Evolutionary conservation across 1,140 invertebrate species (phyloP), one percentile per base, ranked within the genome.

Genomic region (Anastrepha obliqua): DNA sequence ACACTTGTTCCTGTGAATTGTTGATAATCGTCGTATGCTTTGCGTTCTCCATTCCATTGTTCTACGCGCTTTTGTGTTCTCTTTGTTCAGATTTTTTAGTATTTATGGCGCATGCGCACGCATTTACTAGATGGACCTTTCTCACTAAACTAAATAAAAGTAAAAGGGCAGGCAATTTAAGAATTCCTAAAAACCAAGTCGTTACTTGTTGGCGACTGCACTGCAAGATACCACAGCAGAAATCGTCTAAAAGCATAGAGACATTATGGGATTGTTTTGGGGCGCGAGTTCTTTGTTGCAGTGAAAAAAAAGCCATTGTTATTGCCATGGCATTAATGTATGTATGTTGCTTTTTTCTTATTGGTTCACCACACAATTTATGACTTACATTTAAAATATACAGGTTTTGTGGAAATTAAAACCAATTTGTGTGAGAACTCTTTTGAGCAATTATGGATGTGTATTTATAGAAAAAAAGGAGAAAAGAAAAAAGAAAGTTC

Each of bases 91-190:
- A 20, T 81, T 55, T 29, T 81, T 81, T 81, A 51, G 2, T 81
- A 81, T 81, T 81, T 81, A 81, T 55, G 74, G 74, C n/a, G 47
- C 74, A 81, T 51, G 74, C 47, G 74, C 74, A 81, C 8, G 74
- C 74, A 55, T 81, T 81, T 44, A 47, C 42, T 17, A 74, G 11
- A 55, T 55, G 44, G 55, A 55, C 47, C 20, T 81, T 81, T 55
- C 20, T 9, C 74, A 74, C 74, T 55, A 81, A 81, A 55, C 8
- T 47, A 81, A 81, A 81, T 55, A 55, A 55, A 81, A 81, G 51
- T 81, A 81, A 81, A 81, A 81, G 74, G 47, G 3, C n/a, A 20
- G 1, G 9, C 74, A 55, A 39, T 58, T 81, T 42, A 55, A 9
- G n/a, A 81, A 55, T 81, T 81, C 17, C 13, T 29, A 67, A 67